Evolutionary conservation across 1,140 invertebrate species (phyloP), one percentile per base, ranked within the genome.

Genomic region (Diuraphis noxia): DNA sequence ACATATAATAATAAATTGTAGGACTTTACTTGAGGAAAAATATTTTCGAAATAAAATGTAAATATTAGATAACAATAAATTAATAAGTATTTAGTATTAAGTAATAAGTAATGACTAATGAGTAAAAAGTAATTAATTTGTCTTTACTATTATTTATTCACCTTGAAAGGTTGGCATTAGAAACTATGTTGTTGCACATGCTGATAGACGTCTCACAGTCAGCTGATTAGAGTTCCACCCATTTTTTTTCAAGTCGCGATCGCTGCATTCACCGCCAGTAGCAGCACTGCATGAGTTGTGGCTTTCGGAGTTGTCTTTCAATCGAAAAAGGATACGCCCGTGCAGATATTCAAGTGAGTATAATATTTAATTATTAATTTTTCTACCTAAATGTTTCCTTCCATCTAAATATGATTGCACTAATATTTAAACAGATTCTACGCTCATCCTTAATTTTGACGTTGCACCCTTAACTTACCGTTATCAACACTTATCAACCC

Each of bases 401-500:
- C 6, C 2, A 8, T 46, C 36, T 25, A 0, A 34, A 52, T 38
- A 36, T 10, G 5, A 52, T 52, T 25, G 9, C 36, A 38, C 3
- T 5, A 38, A 1, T 21, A 3, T 86, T 52, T 40, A 52, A 0
- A 72, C 7, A 8, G 10, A 38, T 21, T 38, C 3, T 34, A 52
- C 3, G 21, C 6, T 25, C 10, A 43, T 86, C 17, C 19, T 17
- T 85, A 49, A 34, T 23, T 86, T 49, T n/a, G 8, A 52, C 85
- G n/a, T 52, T 10, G 4, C 8, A 25, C 36, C 85, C 85, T 17
- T 52, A 21, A 40, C 23, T 34, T 23, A 10, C 41, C 72, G 88
- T 90, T 90, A 90, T 90, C 88, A 90, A 90, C 40, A 90, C 72
- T 90, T 90, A 90, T 90, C 88, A 90, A 79, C 88, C 88, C 88